Percentiles rank a stretch among this genome's conserved stretches.
phyloP scores from a whole-genome alignment of 2,113 vertebrate genomes.

The Bothrops jararaca region DNA sequence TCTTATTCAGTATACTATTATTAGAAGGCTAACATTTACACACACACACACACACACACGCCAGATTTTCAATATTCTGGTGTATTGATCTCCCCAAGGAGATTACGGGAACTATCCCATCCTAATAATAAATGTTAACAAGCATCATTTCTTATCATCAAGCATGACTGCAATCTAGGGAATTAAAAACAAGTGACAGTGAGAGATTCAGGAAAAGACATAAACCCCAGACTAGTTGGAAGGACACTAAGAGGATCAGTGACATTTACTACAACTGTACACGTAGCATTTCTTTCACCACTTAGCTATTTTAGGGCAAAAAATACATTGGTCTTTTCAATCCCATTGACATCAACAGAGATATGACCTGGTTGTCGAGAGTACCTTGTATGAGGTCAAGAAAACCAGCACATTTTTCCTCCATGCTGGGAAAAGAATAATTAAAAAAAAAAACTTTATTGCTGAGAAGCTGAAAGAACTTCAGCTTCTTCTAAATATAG shows the following conservation, averaged over 20 bases:
- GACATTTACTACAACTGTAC: neutral
- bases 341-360: conserved; percentile 35
- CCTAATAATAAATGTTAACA: neutral
- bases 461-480: conserved; percentile 4
- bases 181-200: neutral
- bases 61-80: neutral
- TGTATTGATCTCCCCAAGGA: neutral
- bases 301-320: neutral
- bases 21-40: neutral
- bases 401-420: conserved; percentile 34
- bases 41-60: neutral
- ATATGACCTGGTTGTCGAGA: conserved; percentile 44
- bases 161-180: neutral
- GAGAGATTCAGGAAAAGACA: too few species aligned
- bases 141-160: neutral
- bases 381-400: conserved; percentile 49
- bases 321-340: conserved; percentile 35
- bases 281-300: neutral
- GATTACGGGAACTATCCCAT: neutral
- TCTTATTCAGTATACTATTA: neutral
- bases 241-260: neutral
- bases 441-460: neutral
- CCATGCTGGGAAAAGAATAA: neutral
- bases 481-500: conserved; percentile 17
- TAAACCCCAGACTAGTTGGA: neutral